Percentiles rank a stretch among this genome's conserved stretches.
These are phyloP conservation scores for Balaeniceps rex DNA, from an alignment of 2,113 vertebrate species.

Conservation along the genomic window DNA sequence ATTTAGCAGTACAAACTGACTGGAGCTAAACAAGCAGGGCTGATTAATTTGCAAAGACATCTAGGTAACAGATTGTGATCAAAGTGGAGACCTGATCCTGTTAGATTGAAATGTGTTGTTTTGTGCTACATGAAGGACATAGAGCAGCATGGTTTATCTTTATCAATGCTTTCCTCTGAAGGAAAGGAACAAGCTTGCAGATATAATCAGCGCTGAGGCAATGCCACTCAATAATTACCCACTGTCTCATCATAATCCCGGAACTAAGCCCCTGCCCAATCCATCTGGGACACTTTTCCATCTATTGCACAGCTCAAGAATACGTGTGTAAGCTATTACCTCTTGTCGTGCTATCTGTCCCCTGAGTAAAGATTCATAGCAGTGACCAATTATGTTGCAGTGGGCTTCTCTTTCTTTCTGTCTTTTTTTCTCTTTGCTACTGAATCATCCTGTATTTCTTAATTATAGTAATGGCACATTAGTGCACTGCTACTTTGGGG, in stretches of 20 bases:
- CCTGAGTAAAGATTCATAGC: constrained; percentile 70
- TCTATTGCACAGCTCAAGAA: constrained; percentile 78
- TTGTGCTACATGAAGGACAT: constrained; percentile 75
- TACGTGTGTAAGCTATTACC: constrained; percentile 79
- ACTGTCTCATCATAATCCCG: constrained; percentile 95
- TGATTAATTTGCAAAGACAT: constrained; percentile 87
- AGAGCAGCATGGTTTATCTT: constrained; percentile 77
- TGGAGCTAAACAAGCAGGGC: constrained; percentile 78
- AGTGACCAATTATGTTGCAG: constrained; percentile 76
- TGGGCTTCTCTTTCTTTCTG: constrained; percentile 4
- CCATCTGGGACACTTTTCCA: constrained; percentile 90
- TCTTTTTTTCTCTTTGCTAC: neutral
- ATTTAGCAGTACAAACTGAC: constrained; percentile 83
- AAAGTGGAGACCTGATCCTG: constrained; percentile 81
- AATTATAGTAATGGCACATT: constrained; percentile 35
- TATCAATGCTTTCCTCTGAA: constrained; percentile 82
- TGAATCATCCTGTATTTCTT: constrained; percentile 28
- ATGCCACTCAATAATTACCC: constrained; percentile 89
- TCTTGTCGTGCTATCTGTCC: constrained; percentile 72
- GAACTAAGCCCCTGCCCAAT: constrained; percentile 95
- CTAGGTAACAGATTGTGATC: constrained; percentile 86
- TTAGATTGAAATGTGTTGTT: constrained; percentile 82
- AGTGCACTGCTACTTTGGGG: neutral
- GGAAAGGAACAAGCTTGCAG: constrained; percentile 80
- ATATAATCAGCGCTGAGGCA: constrained; percentile 88